phyloP scores from a whole-genome alignment of 2,888 invertebrate species.

The Xylota sylvarum region DNA sequence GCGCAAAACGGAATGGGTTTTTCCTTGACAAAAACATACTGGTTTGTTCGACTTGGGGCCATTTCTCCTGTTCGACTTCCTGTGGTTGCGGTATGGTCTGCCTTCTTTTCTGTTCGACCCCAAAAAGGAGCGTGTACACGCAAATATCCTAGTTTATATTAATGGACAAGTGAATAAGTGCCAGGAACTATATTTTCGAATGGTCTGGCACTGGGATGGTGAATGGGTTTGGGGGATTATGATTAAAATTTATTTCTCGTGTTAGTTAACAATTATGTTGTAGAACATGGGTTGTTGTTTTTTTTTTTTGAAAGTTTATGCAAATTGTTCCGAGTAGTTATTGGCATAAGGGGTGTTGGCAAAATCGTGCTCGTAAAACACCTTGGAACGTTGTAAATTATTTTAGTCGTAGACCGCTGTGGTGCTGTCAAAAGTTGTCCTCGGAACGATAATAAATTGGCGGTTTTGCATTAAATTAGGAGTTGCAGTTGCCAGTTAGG shows the following conservation, averaged over 20 bases:
- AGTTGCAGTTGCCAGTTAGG: too few relatives aligned
- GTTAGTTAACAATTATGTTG: slow-evolving; percentile 60
- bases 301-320: slow-evolving; percentile 12
- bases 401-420: background rate
- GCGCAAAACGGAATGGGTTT: slow-evolving; percentile 51
- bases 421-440: background rate
- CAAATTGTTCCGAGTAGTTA: slow-evolving; percentile 21
- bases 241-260: slow-evolving; percentile 60
- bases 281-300: background rate
- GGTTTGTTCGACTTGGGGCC: slow-evolving; percentile 33
- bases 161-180: slow-evolving; percentile 24
- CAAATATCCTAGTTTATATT: slow-evolving; percentile 24
- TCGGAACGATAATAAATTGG: background rate
- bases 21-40: slow-evolving; percentile 24
- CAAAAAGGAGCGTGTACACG: slow-evolving; percentile 47
- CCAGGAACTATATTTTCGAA: background rate
- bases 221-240: slow-evolving; percentile 7
- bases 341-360: slow-evolving; percentile 34
- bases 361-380: slow-evolving; percentile 46
- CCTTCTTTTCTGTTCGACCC: slow-evolving; percentile 13
- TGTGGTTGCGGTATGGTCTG: slow-evolving; percentile 43
- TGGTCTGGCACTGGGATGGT: background rate
- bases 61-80: slow-evolving; percentile 42
- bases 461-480: too few relatives aligned
- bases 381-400: slow-evolving; percentile 30